Conservation (phyloP, 2,113 vertebrate species). For the Pelmatolapia mariae region DNA sequence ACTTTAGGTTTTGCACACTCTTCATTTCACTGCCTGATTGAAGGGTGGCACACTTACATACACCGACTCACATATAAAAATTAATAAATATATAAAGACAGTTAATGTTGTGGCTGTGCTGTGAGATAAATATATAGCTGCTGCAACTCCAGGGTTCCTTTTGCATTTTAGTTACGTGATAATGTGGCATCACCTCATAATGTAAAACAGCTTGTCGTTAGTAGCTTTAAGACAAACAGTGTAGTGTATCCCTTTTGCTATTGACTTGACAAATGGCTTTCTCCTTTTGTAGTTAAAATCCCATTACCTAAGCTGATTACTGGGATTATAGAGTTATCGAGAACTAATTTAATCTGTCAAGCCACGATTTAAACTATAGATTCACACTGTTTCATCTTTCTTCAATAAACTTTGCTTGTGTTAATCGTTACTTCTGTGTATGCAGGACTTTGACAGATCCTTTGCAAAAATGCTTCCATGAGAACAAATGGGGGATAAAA, state of each 20-base stretch:
- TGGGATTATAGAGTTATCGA: not conserved
- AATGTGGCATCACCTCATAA: not conserved
- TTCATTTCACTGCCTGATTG: not conserved
- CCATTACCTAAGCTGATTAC: not conserved
- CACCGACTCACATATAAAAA: not conserved
- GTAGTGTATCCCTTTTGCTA: not conserved
- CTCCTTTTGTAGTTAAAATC: not conserved
- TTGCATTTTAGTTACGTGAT: not conserved
- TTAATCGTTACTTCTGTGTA: not conserved
- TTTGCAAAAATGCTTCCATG: not conserved
- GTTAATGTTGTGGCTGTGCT: not conserved
- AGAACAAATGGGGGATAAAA: not conserved
- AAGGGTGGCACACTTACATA: not conserved
- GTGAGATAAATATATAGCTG: not conserved
- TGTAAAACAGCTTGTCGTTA: not conserved
- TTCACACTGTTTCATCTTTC: not conserved
- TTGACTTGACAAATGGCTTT: not conserved
- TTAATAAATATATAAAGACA: not conserved
- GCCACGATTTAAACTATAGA: not conserved
- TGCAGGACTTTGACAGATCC: not conserved
- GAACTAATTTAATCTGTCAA: not conserved
- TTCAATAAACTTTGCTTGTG: not conserved
- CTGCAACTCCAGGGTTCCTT: not conserved
- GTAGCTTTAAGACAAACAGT: not conserved
- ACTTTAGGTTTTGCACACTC: constrained; percentile 5